phyloP scores from a whole-genome alignment of 2,113 vertebrate genomes.

The Strix aluco region DNA sequence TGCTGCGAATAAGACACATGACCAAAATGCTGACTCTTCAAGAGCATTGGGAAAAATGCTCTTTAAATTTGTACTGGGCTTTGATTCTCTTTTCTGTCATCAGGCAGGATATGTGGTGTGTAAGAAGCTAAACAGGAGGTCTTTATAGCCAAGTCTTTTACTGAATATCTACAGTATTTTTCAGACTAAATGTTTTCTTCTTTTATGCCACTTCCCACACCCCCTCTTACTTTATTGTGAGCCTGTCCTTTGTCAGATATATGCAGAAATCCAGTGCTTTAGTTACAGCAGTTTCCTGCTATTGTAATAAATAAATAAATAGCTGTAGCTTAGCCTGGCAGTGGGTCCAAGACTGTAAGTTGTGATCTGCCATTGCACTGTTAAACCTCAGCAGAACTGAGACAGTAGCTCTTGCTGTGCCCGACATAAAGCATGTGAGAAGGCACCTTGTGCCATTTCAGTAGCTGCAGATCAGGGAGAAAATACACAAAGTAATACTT shows the following conservation, averaged over 20 bases:
- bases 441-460: neutral
- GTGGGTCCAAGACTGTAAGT: neutral
- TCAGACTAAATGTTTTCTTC: neutral
- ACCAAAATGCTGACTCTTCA: neutral
- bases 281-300: neutral
- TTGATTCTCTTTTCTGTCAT: neutral
- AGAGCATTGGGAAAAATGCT: neutral
- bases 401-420: neutral
- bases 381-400: neutral
- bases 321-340: neutral
- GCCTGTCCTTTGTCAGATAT: neutral
- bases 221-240: neutral
- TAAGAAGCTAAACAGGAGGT: neutral
- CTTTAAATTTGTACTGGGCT: neutral
- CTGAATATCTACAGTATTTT: neutral
- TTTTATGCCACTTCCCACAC: neutral
- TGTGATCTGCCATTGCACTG: neutral
- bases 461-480: neutral
- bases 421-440: accelerated
- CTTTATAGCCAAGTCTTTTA: neutral
- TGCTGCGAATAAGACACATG: neutral
- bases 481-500: neutral
- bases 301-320: neutral
- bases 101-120: too few relatives aligned
- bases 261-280: neutral